Percentiles rank a stretch among this genome's conserved stretches.
These are phyloP conservation scores for Euspilapteryx auroguttella DNA, from an alignment of 2,888 invertebrate species.

Conservation along the genomic window DNA sequence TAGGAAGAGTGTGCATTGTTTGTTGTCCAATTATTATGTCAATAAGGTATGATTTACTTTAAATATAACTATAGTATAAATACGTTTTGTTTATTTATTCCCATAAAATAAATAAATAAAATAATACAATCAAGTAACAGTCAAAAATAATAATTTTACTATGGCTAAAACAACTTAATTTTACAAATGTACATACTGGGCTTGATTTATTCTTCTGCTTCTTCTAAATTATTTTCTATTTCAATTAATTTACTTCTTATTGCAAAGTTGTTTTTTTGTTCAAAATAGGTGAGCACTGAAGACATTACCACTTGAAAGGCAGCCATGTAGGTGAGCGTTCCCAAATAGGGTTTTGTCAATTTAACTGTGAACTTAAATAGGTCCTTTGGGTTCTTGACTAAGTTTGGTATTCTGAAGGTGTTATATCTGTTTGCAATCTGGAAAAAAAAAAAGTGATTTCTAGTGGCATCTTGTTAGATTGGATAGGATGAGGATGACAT, in stretches of 20 bases:
- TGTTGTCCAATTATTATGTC: slow-evolving; percentile 28
- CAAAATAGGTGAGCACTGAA: slow-evolving; percentile 62
- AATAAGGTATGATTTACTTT: slow-evolving; percentile 22
- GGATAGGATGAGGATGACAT: too few species aligned
- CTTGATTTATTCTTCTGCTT: too few species aligned
- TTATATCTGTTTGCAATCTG: slow-evolving; percentile 65
- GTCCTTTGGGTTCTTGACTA: slow-evolving; percentile 56
- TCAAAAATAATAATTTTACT: too few species aligned
- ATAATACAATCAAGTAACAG: too few species aligned
- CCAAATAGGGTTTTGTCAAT: slow-evolving; percentile 54
- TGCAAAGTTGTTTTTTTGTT: slow-evolving; percentile 52
- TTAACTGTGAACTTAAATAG: slow-evolving; percentile 52
- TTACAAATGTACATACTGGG: too few species aligned
- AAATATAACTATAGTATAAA: not conserved
- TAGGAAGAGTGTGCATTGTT: slow-evolving; percentile 28
- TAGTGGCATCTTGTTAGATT: too few species aligned
- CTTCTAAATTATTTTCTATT: slow-evolving; percentile 22
- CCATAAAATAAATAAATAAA: too few species aligned
- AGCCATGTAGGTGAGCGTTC: slow-evolving; percentile 42
- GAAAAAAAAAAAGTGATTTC: slow-evolving; percentile 17
- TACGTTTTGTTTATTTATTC: too few species aligned
- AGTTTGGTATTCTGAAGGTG: slow-evolving; percentile 66
- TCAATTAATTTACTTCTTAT: slow-evolving; percentile 32
- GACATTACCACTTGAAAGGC: slow-evolving; percentile 55
- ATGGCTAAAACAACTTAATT: too few species aligned